A percentile compares a stretch with the other conserved stretches of the same genome.
Evolutionary conservation across 1,140 invertebrate genomes (phyloP).

Genomic region (Anastrepha obliqua): DNA sequence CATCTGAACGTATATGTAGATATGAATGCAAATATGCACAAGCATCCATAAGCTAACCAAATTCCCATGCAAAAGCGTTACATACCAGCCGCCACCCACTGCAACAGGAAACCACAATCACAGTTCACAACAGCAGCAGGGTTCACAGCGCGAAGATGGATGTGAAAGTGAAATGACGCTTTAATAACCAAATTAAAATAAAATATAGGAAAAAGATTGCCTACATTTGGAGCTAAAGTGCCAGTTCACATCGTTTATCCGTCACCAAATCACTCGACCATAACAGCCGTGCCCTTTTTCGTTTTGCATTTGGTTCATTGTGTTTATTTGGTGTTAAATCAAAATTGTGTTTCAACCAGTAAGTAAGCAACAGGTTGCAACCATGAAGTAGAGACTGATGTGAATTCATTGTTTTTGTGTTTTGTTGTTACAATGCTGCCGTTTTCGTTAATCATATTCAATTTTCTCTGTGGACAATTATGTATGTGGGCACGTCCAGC

Average conservation of each 20-base stretch:
- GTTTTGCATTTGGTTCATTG: neutral
- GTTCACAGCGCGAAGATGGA: neutral
- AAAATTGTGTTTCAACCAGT: neutral
- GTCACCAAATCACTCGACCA: slow-evolving; percentile 3
- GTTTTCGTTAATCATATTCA: slow-evolving; percentile 2
- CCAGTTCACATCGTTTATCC: neutral
- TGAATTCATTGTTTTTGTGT: neutral
- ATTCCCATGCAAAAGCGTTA: slow-evolving; percentile 21
- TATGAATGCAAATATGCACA: neutral
- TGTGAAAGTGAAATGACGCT: slow-evolving; percentile 19
- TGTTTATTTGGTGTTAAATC: neutral
- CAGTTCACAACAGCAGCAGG: neutral
- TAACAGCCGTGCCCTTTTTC: slow-evolving; percentile 17
- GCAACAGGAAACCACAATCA: slow-evolving; percentile 24
- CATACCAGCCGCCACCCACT: neutral
- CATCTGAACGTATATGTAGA: neutral
- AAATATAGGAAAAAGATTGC: neutral
- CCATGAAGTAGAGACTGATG: neutral
- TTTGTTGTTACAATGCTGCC: neutral
- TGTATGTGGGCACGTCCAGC: neutral
- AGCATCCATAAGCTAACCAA: neutral
- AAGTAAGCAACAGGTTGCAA: neutral
- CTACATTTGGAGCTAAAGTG: slow-evolving; percentile 1
- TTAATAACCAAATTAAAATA: slow-evolving; percentile 1
- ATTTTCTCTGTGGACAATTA: slow-evolving; percentile 36